phyloP scores from a whole-genome alignment of 2,797 vertebrate genomes.

The Sphenodon punctatus region DNA sequence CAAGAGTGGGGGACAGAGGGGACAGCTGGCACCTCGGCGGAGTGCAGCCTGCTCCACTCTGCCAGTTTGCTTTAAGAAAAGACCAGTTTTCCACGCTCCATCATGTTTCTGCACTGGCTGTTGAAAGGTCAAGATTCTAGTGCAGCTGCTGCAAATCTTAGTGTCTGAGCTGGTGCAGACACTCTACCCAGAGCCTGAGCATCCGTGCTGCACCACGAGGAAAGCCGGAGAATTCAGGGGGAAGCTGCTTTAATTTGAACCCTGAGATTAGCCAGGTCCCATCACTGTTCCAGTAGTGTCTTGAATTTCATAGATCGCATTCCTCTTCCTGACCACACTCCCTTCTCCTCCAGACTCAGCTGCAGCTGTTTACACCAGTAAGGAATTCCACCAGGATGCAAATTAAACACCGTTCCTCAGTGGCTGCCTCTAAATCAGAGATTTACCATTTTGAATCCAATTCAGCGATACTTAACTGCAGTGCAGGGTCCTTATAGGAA shows the following conservation, averaged over 20 bases:
- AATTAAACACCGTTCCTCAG: not conserved
- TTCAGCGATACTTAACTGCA: not conserved
- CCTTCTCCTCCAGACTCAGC: not conserved
- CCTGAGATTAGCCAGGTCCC: not conserved
- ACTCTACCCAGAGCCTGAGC: fast-evolving
- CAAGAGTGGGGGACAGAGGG: not conserved
- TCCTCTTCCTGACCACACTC: not conserved
- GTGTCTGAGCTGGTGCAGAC: not conserved
- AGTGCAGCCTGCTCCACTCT: not conserved
- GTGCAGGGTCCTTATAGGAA: not conserved
- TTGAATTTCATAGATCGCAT: fast-evolving
- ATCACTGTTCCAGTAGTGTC: not conserved
- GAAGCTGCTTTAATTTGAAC: not conserved
- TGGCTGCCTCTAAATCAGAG: no score
- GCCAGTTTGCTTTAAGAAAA: not conserved
- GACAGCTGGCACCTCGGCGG: not conserved
- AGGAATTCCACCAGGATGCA: not conserved
- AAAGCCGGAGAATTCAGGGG: not conserved
- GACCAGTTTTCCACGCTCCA: not conserved
- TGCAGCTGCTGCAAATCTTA: not conserved
- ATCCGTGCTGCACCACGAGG: not conserved
- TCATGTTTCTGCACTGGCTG: not conserved
- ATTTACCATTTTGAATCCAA: not conserved
- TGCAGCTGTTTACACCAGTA: not conserved
- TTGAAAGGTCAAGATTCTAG: not conserved